Evolutionary conservation across 1,140 invertebrate genomes (phyloP).

Genomic region (Potamilus streckersoni): DNA sequence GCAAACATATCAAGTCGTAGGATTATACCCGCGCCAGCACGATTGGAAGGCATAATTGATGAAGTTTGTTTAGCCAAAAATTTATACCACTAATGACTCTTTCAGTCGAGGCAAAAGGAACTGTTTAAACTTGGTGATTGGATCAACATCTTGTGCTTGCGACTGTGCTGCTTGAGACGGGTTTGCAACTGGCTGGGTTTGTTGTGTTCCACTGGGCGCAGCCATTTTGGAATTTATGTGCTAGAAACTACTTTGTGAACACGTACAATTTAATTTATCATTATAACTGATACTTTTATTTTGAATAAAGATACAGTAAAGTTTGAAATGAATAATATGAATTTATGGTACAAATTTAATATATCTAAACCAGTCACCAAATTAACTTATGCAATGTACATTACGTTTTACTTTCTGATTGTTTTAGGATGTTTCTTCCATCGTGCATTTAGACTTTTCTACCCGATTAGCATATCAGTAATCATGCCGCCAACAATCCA

Average conservation of each 20-base stretch:
- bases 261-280: too few relatives aligned
- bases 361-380: too few relatives aligned
- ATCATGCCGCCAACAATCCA: slow-evolving; percentile 61
- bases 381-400: too few relatives aligned
- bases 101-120: slow-evolving; percentile 23
- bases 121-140: slow-evolving; percentile 26
- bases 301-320: too few relatives aligned
- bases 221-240: slow-evolving; percentile 12
- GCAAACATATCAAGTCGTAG: too few relatives aligned
- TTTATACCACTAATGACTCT: slow-evolving; percentile 25
- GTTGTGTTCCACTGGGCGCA: slow-evolving; percentile 21
- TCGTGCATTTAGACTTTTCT: background rate
- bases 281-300: too few relatives aligned
- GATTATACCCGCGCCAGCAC: too few relatives aligned
- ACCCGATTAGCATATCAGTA: background rate
- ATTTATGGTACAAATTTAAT: too few relatives aligned
- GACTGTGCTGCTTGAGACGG: slow-evolving; percentile 11
- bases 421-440: background rate
- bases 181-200: background rate
- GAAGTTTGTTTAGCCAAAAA: too few relatives aligned
- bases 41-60: too few relatives aligned
- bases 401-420: background rate
- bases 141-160: slow-evolving; percentile 28
- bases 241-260: too few relatives aligned
- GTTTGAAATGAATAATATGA: too few relatives aligned